Evolutionary conservation across 2,797 vertebrate genomes (phyloP).

Genomic region (Brachyrhaphis roseni): DNA sequence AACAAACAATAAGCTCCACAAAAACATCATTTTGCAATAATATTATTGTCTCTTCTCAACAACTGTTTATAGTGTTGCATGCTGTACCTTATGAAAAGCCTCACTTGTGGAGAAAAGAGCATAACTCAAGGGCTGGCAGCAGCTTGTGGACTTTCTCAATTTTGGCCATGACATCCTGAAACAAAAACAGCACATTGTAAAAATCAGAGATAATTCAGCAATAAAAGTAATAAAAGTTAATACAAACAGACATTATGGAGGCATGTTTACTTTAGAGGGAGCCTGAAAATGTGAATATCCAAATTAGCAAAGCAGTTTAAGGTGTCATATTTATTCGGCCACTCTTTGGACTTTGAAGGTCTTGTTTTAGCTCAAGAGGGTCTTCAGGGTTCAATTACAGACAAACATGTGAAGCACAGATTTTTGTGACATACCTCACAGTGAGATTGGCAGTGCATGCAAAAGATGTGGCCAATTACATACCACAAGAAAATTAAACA

Average conservation of each 20-base stretch:
- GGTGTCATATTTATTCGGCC: no score
- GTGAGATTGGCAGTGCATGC: background rate
- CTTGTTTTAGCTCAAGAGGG: background rate
- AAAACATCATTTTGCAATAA: background rate
- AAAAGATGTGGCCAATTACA: background rate
- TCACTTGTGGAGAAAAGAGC: background rate
- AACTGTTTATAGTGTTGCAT: background rate
- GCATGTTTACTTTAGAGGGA: background rate
- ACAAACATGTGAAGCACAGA: background rate
- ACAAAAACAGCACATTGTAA: background rate
- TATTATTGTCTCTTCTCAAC: background rate
- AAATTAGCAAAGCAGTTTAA: background rate
- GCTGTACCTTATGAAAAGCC: background rate
- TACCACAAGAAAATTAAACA: background rate
- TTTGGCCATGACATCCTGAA: background rate
- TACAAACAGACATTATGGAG: background rate
- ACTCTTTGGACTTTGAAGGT: background rate
- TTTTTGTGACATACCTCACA: background rate
- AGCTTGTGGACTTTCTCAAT: background rate
- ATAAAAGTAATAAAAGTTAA: background rate
- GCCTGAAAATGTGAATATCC: background rate
- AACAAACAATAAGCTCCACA: background rate
- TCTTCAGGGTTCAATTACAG: background rate
- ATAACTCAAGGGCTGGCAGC: background rate
- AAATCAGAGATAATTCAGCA: background rate